A percentile compares a stretch with the other conserved stretches of the same genome.
These are phyloP conservation scores for Girardinichthys multiradiatus DNA, from an alignment of 2,113 vertebrate genomes.

Conservation along the genomic window DNA sequence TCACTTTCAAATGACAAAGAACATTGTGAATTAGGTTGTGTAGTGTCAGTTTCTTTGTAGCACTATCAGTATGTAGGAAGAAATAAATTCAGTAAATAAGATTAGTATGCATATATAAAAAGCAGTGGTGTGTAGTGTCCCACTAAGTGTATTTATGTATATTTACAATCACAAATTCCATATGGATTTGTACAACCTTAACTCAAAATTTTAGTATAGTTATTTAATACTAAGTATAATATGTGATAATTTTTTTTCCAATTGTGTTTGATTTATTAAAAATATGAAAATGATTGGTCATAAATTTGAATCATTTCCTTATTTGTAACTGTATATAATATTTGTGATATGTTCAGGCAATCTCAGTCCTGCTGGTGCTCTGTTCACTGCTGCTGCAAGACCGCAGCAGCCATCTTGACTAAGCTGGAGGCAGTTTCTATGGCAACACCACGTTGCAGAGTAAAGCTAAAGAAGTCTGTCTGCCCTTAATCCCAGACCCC, in stretches of 20 bases:
- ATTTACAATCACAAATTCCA: neutral
- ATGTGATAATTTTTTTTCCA: neutral
- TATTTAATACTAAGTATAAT: neutral
- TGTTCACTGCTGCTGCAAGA: constrained; percentile 47
- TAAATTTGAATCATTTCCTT: neutral
- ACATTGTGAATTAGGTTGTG: neutral
- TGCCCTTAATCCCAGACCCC: constrained; percentile 53
- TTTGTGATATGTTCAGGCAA: neutral
- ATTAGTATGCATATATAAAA: neutral
- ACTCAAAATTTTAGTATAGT: neutral
- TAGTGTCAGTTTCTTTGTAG: neutral
- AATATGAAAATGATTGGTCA: neutral
- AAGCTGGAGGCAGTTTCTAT: constrained; percentile 80
- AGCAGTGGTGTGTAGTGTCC: neutral
- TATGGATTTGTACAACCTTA: neutral
- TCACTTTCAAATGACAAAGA: neutral
- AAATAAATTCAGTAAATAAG: neutral
- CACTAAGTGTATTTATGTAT: neutral
- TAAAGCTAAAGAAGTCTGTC: constrained; percentile 65
- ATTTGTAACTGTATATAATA: neutral
- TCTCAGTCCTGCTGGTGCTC: constrained; percentile 8
- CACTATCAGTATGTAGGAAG: neutral
- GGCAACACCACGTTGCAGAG: constrained; percentile 77
- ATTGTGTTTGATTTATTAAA: neutral
- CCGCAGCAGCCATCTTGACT: constrained; percentile 77